A percentile compares a stretch with the other conserved stretches of the same genome.
phyloP scores from a whole-genome alignment of 2,113 vertebrate species.

The Oreochromis aureus region DNA sequence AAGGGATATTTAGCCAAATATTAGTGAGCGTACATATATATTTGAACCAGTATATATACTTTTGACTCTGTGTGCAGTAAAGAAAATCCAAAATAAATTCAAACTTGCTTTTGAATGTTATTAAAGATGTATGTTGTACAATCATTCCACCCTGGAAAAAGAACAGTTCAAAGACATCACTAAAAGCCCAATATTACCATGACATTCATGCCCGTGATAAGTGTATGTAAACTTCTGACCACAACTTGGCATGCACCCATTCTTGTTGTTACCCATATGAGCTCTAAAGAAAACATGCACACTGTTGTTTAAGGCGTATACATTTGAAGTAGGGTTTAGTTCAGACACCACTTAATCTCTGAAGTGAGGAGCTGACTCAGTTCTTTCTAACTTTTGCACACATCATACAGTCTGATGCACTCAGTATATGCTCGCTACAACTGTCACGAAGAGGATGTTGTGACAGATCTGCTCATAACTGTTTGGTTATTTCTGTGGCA shows the following conservation, averaged over 20 bases:
- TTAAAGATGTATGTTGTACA: not conserved
- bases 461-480: slow-evolving; percentile 21
- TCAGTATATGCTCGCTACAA: not conserved
- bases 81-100: not conserved
- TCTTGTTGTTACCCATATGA: not conserved
- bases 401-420: not conserved
- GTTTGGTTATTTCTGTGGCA: slow-evolving; percentile 42
- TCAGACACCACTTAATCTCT: not conserved
- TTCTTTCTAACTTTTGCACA: not conserved
- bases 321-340: not conserved
- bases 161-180: not conserved
- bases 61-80: not conserved
- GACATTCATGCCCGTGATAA: not conserved
- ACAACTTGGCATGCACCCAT: not conserved
- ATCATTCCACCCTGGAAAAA: not conserved
- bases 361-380: not conserved
- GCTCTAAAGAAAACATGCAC: not conserved
- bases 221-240: not conserved
- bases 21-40: not conserved
- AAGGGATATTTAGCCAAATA: not conserved
- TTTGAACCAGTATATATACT: not conserved
- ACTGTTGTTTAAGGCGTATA: not conserved
- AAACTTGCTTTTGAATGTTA: not conserved
- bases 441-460: not conserved
- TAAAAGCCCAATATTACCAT: not conserved